These are phyloP conservation scores for Petrocephalus schoutedeni DNA, from an alignment of 2,797 vertebrate species.

Conservation along the genomic window DNA sequence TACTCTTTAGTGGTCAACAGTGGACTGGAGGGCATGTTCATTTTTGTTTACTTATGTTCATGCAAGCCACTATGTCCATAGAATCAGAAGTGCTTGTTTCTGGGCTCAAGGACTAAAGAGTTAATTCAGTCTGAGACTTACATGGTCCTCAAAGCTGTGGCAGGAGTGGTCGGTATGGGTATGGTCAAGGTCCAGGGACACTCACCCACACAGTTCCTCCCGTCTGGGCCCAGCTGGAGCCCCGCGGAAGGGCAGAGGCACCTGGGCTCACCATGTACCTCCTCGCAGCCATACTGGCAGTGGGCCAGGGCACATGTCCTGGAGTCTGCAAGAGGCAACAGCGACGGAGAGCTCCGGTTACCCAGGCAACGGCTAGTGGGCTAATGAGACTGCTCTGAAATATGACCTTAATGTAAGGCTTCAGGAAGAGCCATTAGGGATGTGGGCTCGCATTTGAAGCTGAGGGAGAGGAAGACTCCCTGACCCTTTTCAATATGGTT, in stretches of 20 bases:
- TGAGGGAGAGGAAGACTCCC: not conserved
- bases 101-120: not conserved
- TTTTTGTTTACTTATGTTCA: not conserved
- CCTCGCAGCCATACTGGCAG: constrained; percentile 93
- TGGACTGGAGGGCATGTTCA: not conserved
- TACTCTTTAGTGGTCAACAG: not conserved
- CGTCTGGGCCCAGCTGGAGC: constrained; percentile 74
- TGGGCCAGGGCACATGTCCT: constrained; percentile 80
- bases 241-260: constrained; percentile 87
- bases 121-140: not conserved
- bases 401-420: not conserved
- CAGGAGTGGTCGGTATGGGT: not conserved
- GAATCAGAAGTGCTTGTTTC: not conserved
- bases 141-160: not conserved
- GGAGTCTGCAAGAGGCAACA: constrained; percentile 62
- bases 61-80: not conserved
- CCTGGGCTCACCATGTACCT: constrained; percentile 74
- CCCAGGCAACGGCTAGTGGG: not conserved
- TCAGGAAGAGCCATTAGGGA: constrained; percentile 1
- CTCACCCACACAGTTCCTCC: constrained; percentile 82
- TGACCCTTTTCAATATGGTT: not conserved
- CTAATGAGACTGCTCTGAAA: not conserved
- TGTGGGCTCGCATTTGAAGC: not conserved
- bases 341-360: not conserved
- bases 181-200: not conserved